Percentiles rank a stretch among this genome's conserved stretches.
Conservation (phyloP, 2,888 invertebrate genomes). For the Perdita meconis region DNA sequence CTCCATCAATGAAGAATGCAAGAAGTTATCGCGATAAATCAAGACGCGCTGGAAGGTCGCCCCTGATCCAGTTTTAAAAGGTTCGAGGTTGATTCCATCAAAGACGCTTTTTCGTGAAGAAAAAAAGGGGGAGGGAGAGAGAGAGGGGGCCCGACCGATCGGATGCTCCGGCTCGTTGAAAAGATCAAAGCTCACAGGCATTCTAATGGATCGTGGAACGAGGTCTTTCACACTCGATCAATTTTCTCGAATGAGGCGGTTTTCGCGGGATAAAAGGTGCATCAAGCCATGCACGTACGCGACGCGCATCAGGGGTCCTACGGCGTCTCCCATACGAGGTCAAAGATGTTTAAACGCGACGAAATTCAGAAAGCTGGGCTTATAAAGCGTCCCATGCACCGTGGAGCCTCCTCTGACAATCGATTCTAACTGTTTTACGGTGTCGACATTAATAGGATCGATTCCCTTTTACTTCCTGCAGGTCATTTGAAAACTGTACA, state of each 20-base stretch:
- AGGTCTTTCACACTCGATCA: conserved; percentile 79
- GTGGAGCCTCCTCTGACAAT: neutral
- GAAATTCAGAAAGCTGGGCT: conserved; percentile 47
- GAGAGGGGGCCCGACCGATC: conserved; percentile 50
- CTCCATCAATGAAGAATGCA: neutral
- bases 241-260: conserved; percentile 78
- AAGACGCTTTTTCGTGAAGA: conserved; percentile 40
- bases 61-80: conserved; percentile 61
- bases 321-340: conserved; percentile 44
- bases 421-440: conserved; percentile 8
- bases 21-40: conserved; percentile 26
- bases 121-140: conserved; percentile 12
- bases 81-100: conserved; percentile 61
- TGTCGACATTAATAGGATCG: no score
- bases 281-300: conserved; percentile 74
- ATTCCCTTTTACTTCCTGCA: no score
- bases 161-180: conserved; percentile 70
- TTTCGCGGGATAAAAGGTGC: conserved; percentile 81
- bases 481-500: no score
- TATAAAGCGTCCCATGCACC: conserved; percentile 7
- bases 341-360: conserved; percentile 45
- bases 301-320: conserved; percentile 59
- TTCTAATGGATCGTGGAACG: conserved; percentile 71
- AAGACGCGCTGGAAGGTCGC: conserved; percentile 40
- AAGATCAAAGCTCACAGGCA: conserved; percentile 71